Base-by-base conservation (phyloP, 2,888 invertebrate species). In the Anoplius nigerrimus region DNA sequence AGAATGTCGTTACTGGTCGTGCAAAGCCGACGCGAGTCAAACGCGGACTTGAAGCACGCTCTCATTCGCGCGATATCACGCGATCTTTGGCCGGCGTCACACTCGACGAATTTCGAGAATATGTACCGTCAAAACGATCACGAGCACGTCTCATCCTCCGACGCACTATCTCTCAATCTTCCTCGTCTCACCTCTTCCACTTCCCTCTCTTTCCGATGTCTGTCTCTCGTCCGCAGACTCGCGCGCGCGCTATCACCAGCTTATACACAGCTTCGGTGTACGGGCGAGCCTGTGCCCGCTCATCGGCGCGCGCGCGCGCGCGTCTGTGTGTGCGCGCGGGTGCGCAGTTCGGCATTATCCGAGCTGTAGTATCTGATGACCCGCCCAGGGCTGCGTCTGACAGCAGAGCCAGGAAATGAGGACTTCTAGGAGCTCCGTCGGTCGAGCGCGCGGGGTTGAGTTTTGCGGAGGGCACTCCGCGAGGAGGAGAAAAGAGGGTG, bases 311-410 rank as follows among this genome's bases (percentile, higher is more conserved):
- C 34, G 34, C 1, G 11, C 11, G 34, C 11, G 11, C 8, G 34
- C 11, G 34, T 34, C 1, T 3, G 34, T 34, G 34, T 34, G 11
- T 11, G 34, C 34, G n/a, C 48, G 48, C 48, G 48, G 18, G 48
- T 48, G 48, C 48, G 48, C 18, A 48, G 80, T 80, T 82, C 76
- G 75, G 84, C 80, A 85, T 86, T 87, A 87, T 87, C 85, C 84
- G 74, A 75, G 81, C 74, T 76, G 73, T 79, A 75, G 81, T 86
- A 86, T 87, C 87, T 85, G 86, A 87, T 87, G 87, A 87, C 87
- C 87, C 87, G 85, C 85, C 87, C 84, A 84, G 81, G 81, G 82
- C 87, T 87, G 87, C 84, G 81, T 86, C 84, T 87, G 87, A 87
- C 87, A 87, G 87, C 84, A 70, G 76, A 79, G 82, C 80, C 82